Evolutionary conservation across 2,888 invertebrate species (phyloP), one percentile per base, ranked within the genome.

Genomic region (Hyposoter dolosus): DNA sequence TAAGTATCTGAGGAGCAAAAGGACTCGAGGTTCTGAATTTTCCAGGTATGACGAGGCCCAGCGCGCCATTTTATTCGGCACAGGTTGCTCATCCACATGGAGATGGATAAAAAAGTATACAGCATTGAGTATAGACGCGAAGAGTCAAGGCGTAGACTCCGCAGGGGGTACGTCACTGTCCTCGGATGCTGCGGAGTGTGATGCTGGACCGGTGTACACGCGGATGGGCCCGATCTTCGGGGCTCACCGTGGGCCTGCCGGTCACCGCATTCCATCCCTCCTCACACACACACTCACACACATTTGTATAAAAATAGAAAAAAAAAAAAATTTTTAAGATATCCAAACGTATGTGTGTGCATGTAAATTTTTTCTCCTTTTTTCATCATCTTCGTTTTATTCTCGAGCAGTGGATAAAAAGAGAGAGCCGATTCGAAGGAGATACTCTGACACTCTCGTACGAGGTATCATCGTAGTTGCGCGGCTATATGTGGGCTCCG

Each of bases 141-240:
- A 80, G 75, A 80, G 84, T 83, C 89, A 86, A 78, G 69, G 75
- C 83, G 83, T 71, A 68, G 79, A 80, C 93, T 91, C 93, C 88
- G 91, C 93, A 90, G 93, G 93, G 93, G 93, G 92, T 91, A 91
- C 91, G 92, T 93, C 93, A 93, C 90, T 92, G 92, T 93, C 93
- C 92, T 90, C 92, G 88, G 83, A 86, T 89, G 89, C 87, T 88
- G 88, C 89, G 83, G 71, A 47, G 79, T 65, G 72, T 74, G 86
- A 90, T 85, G 90, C 90, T 88, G 88, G 85, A 66, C 74, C 75
- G 50, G 66, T 80, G 83, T 75, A 40, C 40, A 40, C 40, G 35
- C 77, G 77, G 66, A 53, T 40, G 81, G 69, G 69, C 60, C 78
- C 82, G 78, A 75, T 90, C 82, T 83, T 89, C 83, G 77, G 82